Evolutionary conservation across 2,797 vertebrate genomes (phyloP).

Genomic region (Leptatherina wallacei): DNA sequence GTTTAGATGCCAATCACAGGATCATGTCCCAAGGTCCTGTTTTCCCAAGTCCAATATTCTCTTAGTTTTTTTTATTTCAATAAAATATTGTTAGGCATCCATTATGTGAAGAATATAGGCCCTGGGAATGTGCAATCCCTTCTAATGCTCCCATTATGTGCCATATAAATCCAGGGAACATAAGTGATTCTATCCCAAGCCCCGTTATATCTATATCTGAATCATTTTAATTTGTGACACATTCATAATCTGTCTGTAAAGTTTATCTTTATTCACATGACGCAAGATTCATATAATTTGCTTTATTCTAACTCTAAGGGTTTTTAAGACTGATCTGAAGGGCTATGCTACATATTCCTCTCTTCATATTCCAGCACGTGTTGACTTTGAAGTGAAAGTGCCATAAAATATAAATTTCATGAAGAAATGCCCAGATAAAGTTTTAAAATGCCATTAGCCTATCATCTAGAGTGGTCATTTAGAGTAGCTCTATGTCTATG

Average conservation of each 20-base stretch:
- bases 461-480: constrained; percentile 8
- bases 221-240: neutral
- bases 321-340: constrained; percentile 60
- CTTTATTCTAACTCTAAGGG: neutral
- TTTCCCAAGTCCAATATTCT: too few relatives aligned
- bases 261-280: neutral
- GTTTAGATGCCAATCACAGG: neutral
- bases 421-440: constrained; percentile 3
- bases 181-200: neutral
- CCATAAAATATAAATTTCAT: constrained; percentile 60
- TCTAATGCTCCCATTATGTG: neutral
- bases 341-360: constrained; percentile 53
- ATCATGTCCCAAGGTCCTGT: too few relatives aligned
- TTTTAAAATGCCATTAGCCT: constrained; percentile 5
- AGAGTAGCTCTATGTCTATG: too few relatives aligned
- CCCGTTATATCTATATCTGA: neutral
- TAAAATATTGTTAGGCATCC: too few relatives aligned
- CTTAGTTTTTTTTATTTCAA: too few relatives aligned
- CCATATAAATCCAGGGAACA: neutral
- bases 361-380: constrained; percentile 32
- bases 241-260: neutral
- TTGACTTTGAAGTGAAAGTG: constrained; percentile 35
- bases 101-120: too few relatives aligned
- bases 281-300: neutral
- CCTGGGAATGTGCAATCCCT: too few relatives aligned